phyloP scores from a whole-genome alignment of 92 coral and sea anemone genomes.

The Bergia puertoricense region DNA sequence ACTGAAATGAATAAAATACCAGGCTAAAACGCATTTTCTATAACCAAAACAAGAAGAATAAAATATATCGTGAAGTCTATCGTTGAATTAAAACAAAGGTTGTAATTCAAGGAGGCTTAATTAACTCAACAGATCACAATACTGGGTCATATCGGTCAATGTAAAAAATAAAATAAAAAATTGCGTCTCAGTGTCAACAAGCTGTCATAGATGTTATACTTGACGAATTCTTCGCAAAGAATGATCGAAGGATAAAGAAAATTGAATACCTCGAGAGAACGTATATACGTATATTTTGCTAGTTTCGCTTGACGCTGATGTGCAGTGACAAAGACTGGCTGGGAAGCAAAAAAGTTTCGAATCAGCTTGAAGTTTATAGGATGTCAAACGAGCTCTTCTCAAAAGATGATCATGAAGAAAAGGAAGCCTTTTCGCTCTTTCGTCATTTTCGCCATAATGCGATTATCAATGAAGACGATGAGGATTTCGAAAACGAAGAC shows the following conservation, averaged over 20 bases:
- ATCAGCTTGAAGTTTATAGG: background rate
- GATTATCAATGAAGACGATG: conserved; percentile 39
- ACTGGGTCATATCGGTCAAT: background rate
- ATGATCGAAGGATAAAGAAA: background rate
- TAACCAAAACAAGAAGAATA: background rate
- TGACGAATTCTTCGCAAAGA: conserved; percentile 23
- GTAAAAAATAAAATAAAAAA: background rate
- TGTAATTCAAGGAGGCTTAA: background rate
- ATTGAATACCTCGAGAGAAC: background rate
- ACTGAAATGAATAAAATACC: too few relatives aligned
- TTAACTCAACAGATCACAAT: background rate
- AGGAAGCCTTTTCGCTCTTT: conserved; percentile 25
- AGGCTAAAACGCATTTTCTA: background rate
- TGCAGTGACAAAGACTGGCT: background rate
- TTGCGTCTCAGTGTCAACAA: conserved; percentile 4
- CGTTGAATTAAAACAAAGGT: background rate
- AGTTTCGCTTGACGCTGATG: background rate
- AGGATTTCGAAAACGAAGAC: conserved; percentile 21
- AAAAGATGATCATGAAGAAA: background rate
- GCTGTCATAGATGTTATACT: conserved; percentile 17
- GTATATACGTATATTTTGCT: background rate
- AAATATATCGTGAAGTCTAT: background rate
- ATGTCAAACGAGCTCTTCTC: conserved; percentile 23
- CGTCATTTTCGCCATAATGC: conserved; percentile 42
- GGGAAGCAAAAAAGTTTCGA: background rate